Evolutionary conservation across 2,113 vertebrate species (phyloP), one percentile per base, ranked within the genome.

Genomic region (Tyrannus savana): DNA sequence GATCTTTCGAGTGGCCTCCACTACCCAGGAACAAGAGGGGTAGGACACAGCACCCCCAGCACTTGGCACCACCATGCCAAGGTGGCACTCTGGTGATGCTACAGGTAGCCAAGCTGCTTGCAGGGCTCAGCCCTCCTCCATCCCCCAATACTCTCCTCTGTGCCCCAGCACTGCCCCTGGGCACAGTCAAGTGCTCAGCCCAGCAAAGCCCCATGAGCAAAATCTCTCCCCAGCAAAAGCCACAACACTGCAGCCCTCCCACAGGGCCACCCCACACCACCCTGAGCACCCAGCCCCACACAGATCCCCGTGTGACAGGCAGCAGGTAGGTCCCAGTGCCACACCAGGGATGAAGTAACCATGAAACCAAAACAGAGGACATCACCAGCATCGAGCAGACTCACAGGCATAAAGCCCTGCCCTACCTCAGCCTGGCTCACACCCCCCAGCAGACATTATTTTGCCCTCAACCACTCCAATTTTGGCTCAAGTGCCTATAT

Each of bases 1-100:
- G 31, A 56, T 21, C 23, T 1, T 2, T 3, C 0, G 0, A 47
- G 47, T 6, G 8, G 35, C 19, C 35, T 76, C 50, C n/a, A 30
- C 14, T 41, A 33, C 16, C 8, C 44, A 21, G 44, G 42, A 71
- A 77, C 5, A 23, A 56, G 31, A 77, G 25, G 49, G 56, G 46
- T 7, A 49, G 60, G 35, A 42, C 1, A 0, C 8, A 67, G 42
- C 0, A 0, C 28, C 19, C 69, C 24, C 46, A 82, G 9, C 0
- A 0, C 47, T 7, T 39, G 58, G 47, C 28, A 82, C 15, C 2
- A 1, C 22, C 35, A 23, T 6, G 2, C 19, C 27, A 35, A 44
- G 12, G n/a, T 39, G 9, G 58, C 59, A n/a, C 33, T 12, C 16
- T 24, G 0, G 35, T 0, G 3, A 90, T 8, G 30, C 33, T 33